Evolutionary conservation across 2,888 invertebrate genomes (phyloP).

Genomic region (Campaea margaritaria): DNA sequence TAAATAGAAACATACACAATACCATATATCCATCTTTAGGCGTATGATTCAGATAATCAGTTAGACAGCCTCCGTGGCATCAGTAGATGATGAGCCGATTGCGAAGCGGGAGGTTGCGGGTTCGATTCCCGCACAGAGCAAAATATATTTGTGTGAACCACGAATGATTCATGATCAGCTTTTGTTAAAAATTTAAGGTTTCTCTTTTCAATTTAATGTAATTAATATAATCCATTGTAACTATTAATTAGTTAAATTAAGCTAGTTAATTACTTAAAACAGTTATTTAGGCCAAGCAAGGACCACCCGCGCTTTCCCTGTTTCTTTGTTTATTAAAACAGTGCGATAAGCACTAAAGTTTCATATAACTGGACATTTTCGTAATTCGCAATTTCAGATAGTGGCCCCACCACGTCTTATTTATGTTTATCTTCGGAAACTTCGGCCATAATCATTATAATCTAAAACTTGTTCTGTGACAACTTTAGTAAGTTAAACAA

Average conservation of each 20-base stretch:
- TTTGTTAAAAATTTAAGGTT: too few relatives aligned
- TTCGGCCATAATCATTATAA: conserved; percentile 49
- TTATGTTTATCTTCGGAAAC: conserved; percentile 58
- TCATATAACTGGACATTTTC: conserved; percentile 61
- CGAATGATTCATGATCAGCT: too few relatives aligned
- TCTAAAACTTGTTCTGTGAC: conserved; percentile 37
- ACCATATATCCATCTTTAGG: too few relatives aligned
- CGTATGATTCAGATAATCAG: too few relatives aligned
- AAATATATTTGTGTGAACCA: too few relatives aligned
- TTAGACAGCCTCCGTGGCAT: too few relatives aligned
- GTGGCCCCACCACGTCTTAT: conserved; percentile 65
- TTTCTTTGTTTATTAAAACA: conserved; percentile 78
- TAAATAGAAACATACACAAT: too few relatives aligned
- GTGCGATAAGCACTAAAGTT: conserved; percentile 68
- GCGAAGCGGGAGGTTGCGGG: too few relatives aligned
- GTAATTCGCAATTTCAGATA: conserved; percentile 75
- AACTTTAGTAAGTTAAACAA: conserved; percentile 32
- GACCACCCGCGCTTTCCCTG: conserved; percentile 66
- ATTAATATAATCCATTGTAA: too few relatives aligned
- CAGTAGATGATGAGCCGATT: too few relatives aligned
- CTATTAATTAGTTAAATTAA: background rate
- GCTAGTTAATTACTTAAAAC: conserved; percentile 49
- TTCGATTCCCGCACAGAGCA: too few relatives aligned
- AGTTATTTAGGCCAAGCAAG: conserved; percentile 61
- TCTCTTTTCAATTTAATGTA: too few relatives aligned